Base-by-base conservation (phyloP, 2,888 invertebrate genomes). In the Acanthacorydalis orientalis region DNA sequence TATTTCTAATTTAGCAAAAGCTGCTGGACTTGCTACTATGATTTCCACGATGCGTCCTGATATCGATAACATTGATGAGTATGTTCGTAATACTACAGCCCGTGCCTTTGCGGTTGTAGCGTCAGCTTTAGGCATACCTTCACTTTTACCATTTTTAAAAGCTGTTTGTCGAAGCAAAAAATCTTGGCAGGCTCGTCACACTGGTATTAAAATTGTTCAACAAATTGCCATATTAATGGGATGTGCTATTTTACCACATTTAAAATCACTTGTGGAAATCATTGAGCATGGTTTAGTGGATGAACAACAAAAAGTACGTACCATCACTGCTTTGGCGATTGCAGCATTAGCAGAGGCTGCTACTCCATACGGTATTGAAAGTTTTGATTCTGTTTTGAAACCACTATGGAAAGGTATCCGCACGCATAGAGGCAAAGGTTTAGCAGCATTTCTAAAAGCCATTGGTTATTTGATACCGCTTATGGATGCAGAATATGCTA, bases 161-260 rank as follows among this genome's bases (percentile, higher is more conserved):
- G 97, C 98, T 46, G 98, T 98, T 3, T 98, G 98, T 64, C 83
- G 93, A 57, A 95, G 95, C 54, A 99, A 99, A 70, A 99, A 99
- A 65, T 96, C 95, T 0, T 99, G 98, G 98, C 98, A 99, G 68
- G 98, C 86, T 3, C 72, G 86, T 12, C 97, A 97, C 65, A 97
- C 96, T 4, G 97, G 97, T 61, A 98, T 98, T 52, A 99, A 99
- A 71, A 99, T 99, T 61, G 97, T 99, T 0, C 98, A 99, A 64
- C 98, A 99, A 71, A 98, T 99, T 55, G 95, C 98, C 42, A 99
- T 99, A 61, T 72, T 99, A 31, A 97, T 99, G 96, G 98, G 98
- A 7, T 99, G 98, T 63, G 98, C 98, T 31, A 97, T 99, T 57
- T 69, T 99, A 53, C 98, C 98, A 0, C 98, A 99, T 75, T 74